Evolutionary conservation across 2,797 vertebrate genomes (phyloP).

Genomic region (Bothrops alternatus): DNA sequence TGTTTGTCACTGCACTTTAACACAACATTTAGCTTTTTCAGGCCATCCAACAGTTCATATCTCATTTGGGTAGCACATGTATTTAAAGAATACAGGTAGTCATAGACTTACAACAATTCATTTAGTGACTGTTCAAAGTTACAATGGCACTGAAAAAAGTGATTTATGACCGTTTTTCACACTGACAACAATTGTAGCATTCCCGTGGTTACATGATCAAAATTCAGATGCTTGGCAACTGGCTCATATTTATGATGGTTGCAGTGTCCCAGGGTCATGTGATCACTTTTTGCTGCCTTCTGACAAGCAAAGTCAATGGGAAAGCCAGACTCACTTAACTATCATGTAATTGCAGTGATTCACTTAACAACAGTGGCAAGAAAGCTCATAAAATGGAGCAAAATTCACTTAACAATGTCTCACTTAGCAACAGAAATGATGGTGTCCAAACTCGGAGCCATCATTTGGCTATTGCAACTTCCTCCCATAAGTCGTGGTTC

Average conservation of each 20-base stretch:
- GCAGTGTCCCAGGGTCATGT: neutral
- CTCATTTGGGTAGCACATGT: conserved; percentile 26
- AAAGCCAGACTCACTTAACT: neutral
- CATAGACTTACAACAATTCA: neutral
- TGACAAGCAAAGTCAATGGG: neutral
- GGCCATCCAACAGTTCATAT: conserved; percentile 27
- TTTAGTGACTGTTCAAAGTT: neutral
- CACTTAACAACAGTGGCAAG: neutral
- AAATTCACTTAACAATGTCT: neutral
- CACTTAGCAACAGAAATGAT: neutral
- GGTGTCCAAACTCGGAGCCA: conserved; percentile 46
- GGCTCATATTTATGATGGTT: neutral
- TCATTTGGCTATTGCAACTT: conserved; percentile 67
- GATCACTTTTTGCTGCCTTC: neutral
- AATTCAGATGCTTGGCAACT: neutral
- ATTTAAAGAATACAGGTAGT: conserved; percentile 43
- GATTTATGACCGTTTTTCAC: neutral
- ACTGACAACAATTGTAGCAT: neutral
- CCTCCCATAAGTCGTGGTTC: conserved; percentile 38
- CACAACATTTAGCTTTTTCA: conserved; percentile 57
- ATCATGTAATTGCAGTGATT: too few relatives aligned
- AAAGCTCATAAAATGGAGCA: neutral
- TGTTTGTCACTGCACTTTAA: conserved; percentile 55
- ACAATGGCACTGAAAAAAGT: neutral
- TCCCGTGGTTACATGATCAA: neutral